phyloP scores from a whole-genome alignment of 2,797 vertebrate genomes.

The Gymnopithys bicolor region DNA sequence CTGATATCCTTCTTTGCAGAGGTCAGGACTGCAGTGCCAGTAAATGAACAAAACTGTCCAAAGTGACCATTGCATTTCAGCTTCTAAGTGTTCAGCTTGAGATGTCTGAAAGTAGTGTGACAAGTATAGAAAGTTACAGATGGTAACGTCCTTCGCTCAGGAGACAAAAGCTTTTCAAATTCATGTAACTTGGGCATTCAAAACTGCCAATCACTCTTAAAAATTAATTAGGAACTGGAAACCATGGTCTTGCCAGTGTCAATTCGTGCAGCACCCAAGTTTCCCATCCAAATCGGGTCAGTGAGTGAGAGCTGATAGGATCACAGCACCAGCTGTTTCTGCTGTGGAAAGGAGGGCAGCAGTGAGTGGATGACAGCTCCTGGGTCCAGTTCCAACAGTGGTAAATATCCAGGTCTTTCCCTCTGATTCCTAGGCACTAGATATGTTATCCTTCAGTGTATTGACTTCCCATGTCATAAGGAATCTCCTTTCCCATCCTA shows the following conservation, averaged over 20 bases:
- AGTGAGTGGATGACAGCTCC: neutral
- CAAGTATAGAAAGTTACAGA: neutral
- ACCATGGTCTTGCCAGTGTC: neutral
- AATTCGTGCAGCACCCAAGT: neutral
- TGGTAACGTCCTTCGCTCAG: neutral
- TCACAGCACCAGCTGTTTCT: neutral
- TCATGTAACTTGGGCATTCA: neutral
- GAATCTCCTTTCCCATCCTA: neutral
- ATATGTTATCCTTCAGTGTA: neutral
- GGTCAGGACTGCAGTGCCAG: neutral
- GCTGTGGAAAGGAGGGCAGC: neutral
- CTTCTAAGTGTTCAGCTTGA: neutral
- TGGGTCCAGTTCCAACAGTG: neutral
- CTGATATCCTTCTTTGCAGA: neutral
- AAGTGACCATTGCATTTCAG: neutral
- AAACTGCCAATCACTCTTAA: neutral
- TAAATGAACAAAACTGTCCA: neutral
- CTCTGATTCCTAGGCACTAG: neutral
- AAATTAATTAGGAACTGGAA: conserved; percentile 13
- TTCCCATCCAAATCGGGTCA: neutral
- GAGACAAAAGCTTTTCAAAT: neutral
- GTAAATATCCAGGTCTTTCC: neutral
- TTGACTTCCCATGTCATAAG: neutral
- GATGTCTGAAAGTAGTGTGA: neutral
- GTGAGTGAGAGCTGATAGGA: neutral